Base-by-base conservation (phyloP, 2,888 invertebrate genomes). In the Tyria jacobaeae region DNA sequence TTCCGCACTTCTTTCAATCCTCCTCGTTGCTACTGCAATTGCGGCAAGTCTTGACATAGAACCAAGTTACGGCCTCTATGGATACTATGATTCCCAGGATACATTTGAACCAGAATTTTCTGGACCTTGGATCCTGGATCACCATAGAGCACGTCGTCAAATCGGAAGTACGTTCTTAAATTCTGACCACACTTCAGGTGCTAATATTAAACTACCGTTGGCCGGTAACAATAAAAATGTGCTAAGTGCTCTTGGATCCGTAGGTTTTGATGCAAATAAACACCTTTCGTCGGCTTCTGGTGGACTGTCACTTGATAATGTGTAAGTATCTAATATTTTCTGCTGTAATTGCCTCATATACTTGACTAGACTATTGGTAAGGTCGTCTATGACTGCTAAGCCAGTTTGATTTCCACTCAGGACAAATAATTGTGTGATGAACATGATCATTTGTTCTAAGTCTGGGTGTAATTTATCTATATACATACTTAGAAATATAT, bases 301-400 rank as follows among this genome's bases (percentile, higher is more conserved):
- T 55, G 88, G 89, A 14, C 17, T 88, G 60, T 81, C 84, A 2
- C 70, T 81, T 0, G 84, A 88, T 48, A 86, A 87, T 63, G 68
- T 73, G 88, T 88, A 69, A 86, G 88, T 83, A 15, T 12, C 12
- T 4, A 44, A 17, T 0, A 12, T 12, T 21, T 4, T 12, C 1
- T 44, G 4, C 3, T 7, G 17, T 10, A 17, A 17, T 41, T 3
- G 2, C 0, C 21, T n/a, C n/a, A n/a, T n/a, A n/a, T n/a, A n/a
- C n/a, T n/a, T n/a, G n/a, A n/a, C n/a, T n/a, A n/a, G n/a, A n/a
- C n/a, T n/a, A n/a, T n/a, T n/a, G n/a, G n/a, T n/a, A n/a, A n/a
- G n/a, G n/a, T n/a, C n/a, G n/a, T n/a, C n/a, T n/a, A n/a, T n/a
- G n/a, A n/a, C n/a, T n/a, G n/a, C n/a, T n/a, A n/a, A n/a, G n/a